Conservation (phyloP, 1,140 invertebrate species). For the Octopus sinensis region DNA sequence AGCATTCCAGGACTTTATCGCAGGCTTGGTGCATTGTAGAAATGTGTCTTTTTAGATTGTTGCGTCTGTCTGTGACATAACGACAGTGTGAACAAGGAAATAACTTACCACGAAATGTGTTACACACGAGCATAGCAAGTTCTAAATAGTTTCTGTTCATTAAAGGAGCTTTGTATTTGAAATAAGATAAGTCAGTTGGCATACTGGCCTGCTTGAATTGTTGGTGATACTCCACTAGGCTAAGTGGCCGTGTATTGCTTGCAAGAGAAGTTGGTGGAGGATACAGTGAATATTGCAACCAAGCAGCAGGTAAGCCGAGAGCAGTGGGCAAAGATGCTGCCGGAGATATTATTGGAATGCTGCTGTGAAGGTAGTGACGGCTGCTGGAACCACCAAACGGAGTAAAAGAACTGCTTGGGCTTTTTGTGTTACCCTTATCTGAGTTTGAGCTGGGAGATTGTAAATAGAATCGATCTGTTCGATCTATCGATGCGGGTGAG, state of each 20-base stretch:
- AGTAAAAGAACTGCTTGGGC: neutral
- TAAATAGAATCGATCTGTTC: neutral
- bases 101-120: constrained; percentile 52
- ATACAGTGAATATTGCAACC: constrained; percentile 1
- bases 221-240: constrained; percentile 34
- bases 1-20: constrained; percentile 56
- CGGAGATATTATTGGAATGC: neutral
- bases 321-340: neutral
- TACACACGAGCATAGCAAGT: constrained; percentile 51
- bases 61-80: constrained; percentile 59
- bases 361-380: neutral
- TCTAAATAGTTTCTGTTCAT: constrained; percentile 51
- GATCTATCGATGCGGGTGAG: neutral
- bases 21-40: constrained; percentile 59
- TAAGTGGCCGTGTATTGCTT: constrained; percentile 32
- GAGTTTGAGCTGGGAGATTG: neutral
- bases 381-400: neutral
- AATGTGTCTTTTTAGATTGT: constrained; percentile 60
- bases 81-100: constrained; percentile 55
- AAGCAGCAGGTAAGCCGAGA: neutral
- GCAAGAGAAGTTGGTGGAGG: neutral
- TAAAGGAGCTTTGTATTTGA: constrained; percentile 45
- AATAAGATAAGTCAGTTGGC: constrained; percentile 35
- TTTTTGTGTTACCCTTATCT: neutral
- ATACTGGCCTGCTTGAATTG: constrained; percentile 28